Percentiles rank a stretch among this genome's conserved stretches.
These are phyloP conservation scores for Epizoanthus rinbou DNA, from an alignment of 92 coral and sea anemone genomes.

Conservation along the genomic window DNA sequence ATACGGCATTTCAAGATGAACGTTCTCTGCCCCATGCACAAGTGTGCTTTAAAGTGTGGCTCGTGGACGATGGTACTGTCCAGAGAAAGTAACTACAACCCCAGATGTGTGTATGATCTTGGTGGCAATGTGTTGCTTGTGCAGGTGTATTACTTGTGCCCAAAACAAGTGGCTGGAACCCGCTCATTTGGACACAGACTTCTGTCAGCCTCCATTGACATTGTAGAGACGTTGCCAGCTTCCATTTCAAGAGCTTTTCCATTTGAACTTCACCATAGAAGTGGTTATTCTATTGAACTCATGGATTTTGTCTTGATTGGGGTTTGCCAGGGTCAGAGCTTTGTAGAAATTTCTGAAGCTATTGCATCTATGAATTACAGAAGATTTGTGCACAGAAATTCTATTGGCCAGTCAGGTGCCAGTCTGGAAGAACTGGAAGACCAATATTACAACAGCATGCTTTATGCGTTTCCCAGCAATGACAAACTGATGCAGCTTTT, in stretches of 20 bases:
- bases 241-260: conserved; percentile 62
- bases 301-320: conserved; percentile 70
- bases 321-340: conserved; percentile 75
- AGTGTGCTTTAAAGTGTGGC: conserved; percentile 55
- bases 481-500: conserved; percentile 79
- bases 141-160: conserved; percentile 61
- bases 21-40: conserved; percentile 68
- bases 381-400: conserved; percentile 67
- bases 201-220: conserved; percentile 78
- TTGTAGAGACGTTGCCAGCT: conserved; percentile 63
- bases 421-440: conserved; percentile 39
- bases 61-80: conserved; percentile 64
- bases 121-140: conserved; percentile 80
- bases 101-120: conserved; percentile 72
- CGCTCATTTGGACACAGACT: conserved; percentile 59
- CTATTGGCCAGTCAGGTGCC: conserved; percentile 35
- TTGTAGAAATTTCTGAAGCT: conserved; percentile 60
- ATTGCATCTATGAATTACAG: conserved; percentile 70
- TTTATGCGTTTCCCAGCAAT: conserved; percentile 74
- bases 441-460: conserved; percentile 53
- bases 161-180: conserved; percentile 38
- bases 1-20: conserved; percentile 58
- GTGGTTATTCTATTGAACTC: conserved; percentile 66
- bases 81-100: conserved; percentile 67
- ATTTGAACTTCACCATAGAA: conserved; percentile 71